Conservation (phyloP, 2,113 vertebrate species). For the Cardinalis cardinalis region DNA sequence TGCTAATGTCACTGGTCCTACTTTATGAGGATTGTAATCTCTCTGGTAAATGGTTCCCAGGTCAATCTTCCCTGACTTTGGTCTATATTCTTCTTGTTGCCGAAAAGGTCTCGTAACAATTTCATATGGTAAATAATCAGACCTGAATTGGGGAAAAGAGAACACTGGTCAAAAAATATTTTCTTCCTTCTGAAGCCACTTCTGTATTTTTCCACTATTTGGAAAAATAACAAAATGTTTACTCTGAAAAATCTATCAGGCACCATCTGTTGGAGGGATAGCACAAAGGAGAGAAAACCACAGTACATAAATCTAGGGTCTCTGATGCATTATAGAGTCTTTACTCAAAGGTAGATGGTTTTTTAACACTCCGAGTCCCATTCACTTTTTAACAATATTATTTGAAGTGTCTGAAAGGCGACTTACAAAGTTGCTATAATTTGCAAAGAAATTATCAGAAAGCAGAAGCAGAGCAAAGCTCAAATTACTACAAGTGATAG, state of each 20-base stretch:
- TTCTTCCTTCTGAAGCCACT: not conserved
- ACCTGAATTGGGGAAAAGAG: slow-evolving; percentile 61
- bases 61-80: slow-evolving; percentile 70
- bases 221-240: not conserved
- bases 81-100: slow-evolving; percentile 68
- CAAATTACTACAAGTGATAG: not conserved
- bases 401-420: not conserved
- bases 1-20: slow-evolving; percentile 64
- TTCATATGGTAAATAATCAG: slow-evolving; percentile 79
- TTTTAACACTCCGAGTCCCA: not conserved
- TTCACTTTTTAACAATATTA: not conserved
- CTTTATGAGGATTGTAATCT: slow-evolving; percentile 74
- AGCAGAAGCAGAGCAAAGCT: not conserved
- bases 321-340: not conserved
- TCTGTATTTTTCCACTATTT: not conserved
- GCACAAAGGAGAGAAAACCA: not conserved
- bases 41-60: slow-evolving; percentile 77
- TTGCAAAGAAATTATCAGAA: not conserved
- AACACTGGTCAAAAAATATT: not conserved
- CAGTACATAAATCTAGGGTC: not conserved
- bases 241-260: not conserved
- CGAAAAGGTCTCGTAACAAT: slow-evolving; percentile 53
- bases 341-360: not conserved
- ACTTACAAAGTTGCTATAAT: not conserved
- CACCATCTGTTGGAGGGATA: not conserved